phyloP scores from a whole-genome alignment of 2,888 invertebrate genomes.

The Philereme transversata region DNA sequence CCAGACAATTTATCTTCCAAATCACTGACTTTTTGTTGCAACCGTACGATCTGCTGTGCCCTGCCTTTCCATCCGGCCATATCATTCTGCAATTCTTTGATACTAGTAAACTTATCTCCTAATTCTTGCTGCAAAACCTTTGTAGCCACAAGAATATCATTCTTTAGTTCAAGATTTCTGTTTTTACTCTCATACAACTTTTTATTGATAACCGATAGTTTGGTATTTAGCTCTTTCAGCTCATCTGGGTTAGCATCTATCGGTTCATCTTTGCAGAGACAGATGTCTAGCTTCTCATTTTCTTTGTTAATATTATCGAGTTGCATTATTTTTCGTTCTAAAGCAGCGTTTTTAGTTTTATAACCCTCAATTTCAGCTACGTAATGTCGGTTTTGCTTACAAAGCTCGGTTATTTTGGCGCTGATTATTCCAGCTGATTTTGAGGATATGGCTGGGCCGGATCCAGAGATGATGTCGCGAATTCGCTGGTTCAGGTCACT shows the following conservation, averaged over 20 bases:
- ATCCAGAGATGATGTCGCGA: constrained; percentile 77
- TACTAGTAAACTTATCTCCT: constrained; percentile 87
- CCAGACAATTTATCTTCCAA: constrained; percentile 85
- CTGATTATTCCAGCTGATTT: constrained; percentile 83
- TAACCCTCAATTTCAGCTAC: constrained; percentile 84
- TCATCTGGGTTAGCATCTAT: constrained; percentile 69
- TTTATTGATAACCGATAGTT: constrained; percentile 82
- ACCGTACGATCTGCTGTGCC: constrained; percentile 88
- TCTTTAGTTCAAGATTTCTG: constrained; percentile 86
- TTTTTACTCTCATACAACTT: constrained; percentile 89
- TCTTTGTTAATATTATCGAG: constrained; percentile 68
- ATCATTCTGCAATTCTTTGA: constrained; percentile 84
- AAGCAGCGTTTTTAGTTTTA: constrained; percentile 83
- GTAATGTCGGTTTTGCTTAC: constrained; percentile 86
- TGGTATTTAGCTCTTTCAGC: constrained; percentile 85
- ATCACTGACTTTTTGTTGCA: constrained; percentile 88
- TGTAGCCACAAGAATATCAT: constrained; percentile 88
- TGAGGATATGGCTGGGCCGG: constrained; percentile 74
- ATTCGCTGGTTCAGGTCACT: constrained; percentile 72
- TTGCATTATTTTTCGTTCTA: constrained; percentile 79
- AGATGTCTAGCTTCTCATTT: constrained; percentile 61
- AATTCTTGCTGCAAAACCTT: constrained; percentile 90
- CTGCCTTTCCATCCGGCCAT: constrained; percentile 89
- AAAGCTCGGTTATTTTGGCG: constrained; percentile 87
- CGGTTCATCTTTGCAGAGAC: constrained; percentile 76